phyloP scores from a whole-genome alignment of 1,140 invertebrate species.

The Lordiphosa mommai region DNA sequence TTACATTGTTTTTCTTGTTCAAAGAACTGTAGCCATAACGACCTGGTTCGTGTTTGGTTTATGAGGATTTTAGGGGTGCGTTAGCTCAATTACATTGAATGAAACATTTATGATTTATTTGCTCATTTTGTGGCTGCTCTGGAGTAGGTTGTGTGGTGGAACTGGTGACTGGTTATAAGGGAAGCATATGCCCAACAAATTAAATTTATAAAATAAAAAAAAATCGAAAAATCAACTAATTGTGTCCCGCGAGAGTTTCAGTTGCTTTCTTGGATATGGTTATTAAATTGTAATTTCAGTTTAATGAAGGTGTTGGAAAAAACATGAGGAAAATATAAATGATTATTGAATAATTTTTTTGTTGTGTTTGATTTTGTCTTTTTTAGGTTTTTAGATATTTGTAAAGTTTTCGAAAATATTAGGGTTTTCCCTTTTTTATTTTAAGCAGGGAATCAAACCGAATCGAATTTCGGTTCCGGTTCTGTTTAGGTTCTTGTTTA shows the following conservation, averaged over 20 bases:
- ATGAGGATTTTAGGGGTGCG: constrained; percentile 37
- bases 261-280: constrained; percentile 3
- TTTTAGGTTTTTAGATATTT: background rate
- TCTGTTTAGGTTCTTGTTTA: too few species aligned
- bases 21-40: constrained; percentile 43
- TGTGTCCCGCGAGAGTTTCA: constrained; percentile 51
- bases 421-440: too few species aligned
- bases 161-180: constrained; percentile 2
- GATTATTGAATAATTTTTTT: too few species aligned
- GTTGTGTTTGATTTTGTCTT: background rate
- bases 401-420: too few species aligned
- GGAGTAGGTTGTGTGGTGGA: background rate
- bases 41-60: constrained; percentile 15
- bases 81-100: constrained; percentile 61
- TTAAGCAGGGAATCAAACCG: too few species aligned
- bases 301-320: constrained; percentile 28
- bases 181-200: constrained; percentile 53
- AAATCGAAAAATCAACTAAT: constrained; percentile 53
- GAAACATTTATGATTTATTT: constrained; percentile 77
- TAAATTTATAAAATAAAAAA: constrained; percentile 30
- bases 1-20: constrained; percentile 65
- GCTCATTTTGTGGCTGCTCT: constrained; percentile 61
- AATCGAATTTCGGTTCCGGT: too few species aligned
- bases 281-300: constrained; percentile 30
- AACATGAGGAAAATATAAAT: too few species aligned